Evolutionary conservation across 2,888 invertebrate genomes (phyloP), one percentile per base, ranked within the genome.

Genomic region (Herminia tarsipennalis): DNA sequence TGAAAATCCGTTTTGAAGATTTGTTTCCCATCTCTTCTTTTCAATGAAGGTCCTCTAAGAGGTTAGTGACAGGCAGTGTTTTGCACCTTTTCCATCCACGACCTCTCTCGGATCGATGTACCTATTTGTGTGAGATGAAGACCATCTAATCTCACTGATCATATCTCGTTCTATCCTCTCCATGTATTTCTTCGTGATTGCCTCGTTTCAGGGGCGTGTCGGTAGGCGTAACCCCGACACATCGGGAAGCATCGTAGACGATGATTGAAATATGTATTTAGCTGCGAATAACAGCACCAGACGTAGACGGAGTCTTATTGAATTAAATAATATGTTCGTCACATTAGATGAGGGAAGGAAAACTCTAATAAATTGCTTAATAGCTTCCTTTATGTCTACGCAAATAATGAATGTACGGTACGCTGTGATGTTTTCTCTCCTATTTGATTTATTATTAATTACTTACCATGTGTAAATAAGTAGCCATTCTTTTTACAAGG

Each of bases 211-310:
- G 18, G 60, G 64, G 63, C 70, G 72, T 66, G 53, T 38, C 50
- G 30, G 44, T 57, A 49, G 63, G 67, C 68, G 71, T 59, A 44
- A 50, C 60, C 56, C 66, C 61, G 63, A 54, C 54, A 58, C 60
- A 59, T 56, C 56, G 66, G 72, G 73, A 70, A 71, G 64, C 58
- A 37, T 40, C 32, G 22, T 58, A 73, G 70, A 69, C 71, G 43
- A 40, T 58, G 53, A 56, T 47, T 40, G 51, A 51, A 54, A 56
- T 60, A 60, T 55, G 14, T 55, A 50, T 53, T 48, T 43, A 46
- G 43, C 46, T 32, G 29, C 10, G 28, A 38, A 37, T 39, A 33
- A 27, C 41, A 34, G 25, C 34, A 4, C 18, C 16, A 42, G 28
- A 17, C 16, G 29, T 34, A 28, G 22, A 34, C 27, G 20, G 18